Base-by-base conservation (phyloP, 2,797 vertebrate genomes). In the Atherinosoma microstoma region DNA sequence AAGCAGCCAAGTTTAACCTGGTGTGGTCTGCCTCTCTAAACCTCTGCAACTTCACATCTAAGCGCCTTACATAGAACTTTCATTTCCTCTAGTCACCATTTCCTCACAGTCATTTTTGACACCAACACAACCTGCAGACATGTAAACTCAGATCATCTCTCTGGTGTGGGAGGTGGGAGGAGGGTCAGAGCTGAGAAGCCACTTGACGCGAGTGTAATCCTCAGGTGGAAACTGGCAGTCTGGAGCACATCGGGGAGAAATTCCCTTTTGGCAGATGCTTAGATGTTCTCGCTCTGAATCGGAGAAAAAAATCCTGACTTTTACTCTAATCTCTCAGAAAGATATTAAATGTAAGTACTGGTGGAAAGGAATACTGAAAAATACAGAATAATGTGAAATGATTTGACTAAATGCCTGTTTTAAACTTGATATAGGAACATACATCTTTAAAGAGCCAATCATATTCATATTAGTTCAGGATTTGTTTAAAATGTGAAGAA, bases 141-240 rank as follows among this genome's bases (percentile, higher is more conserved):
- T 3, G 68, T 60, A 53, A 49, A 45, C 53, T 5, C 8, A 49
- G 71, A 70, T 67, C 47, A 56, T 34, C 27, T 5, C 30, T 32
- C 30, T 32, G 30, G 2, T 32, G 20, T 56, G 64, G 69, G 32
- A 38, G 45, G 45, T 60, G 57, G 54, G 57, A 58, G 69, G 38
- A 29, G 12, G 27, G 29, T 54, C 67, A 42, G 66, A 58, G 42
- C 66, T 4, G 36, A 58, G 64, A 56, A 65, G 72, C 42, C 58
- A 42, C n/a, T 10, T 66, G 75, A 82, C 53, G 58, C 29, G 56
- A 57, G 75, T 72, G 22, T 64, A 69, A 75, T 75, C 84, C 69
- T 74, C 20, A 53, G 79, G 70, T 79, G 73, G 53, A 38, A 72
- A 18, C 64, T 83, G 80, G 57, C 30, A 40, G 57, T 75, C 75